Evolutionary conservation across 2,888 invertebrate genomes (phyloP), one percentile per base, ranked within the genome.

Genomic region (Erannis defoliaria): DNA sequence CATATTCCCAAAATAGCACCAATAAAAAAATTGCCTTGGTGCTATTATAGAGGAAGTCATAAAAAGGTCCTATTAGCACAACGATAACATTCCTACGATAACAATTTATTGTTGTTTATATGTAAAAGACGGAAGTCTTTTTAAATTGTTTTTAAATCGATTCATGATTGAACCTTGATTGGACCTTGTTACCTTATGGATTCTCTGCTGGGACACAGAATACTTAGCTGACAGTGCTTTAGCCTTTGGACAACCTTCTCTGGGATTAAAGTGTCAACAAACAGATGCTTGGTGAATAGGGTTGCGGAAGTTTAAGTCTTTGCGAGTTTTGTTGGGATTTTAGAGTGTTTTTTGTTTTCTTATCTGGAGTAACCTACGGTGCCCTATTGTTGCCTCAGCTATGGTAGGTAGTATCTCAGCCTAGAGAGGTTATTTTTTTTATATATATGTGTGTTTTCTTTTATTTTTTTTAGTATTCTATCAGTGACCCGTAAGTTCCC

Each of bases 181-280:
- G 33, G 21, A 23, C 18, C n/a, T n/a, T n/a, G n/a, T n/a, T 48
- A 60, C 53, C 48, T 59, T 48, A 49, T 40, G 21, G 40, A 42
- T 42, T 45, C 14, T 33, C 16, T n/a, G 37, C 29, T 46, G 48
- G 46, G 5, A 8, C 45, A 29, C 29, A 29, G 29, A 16, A 5
- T 35, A 35, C 31, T 1, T 43, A 43, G 1, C n/a, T 23, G 26
- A 10, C 16, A 29, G 26, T 45, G 16, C 9, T 29, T 19, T 9
- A 21, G 21, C 31, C 37, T 50, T 37, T 48, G n/a, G 59, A 33
- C 31, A 51, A 51, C 55, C 61, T 50, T 60, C 42, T 55, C n/a
- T 49, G 21, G 33, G 43, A 46, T 18, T 19, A 37, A 9, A 46
- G 33, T 51, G 55, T 62, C 61, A 62, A 62, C 51, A 63, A 62